Conservation (phyloP, 2,797 vertebrate species). For the Sebastes cheni region DNA sequence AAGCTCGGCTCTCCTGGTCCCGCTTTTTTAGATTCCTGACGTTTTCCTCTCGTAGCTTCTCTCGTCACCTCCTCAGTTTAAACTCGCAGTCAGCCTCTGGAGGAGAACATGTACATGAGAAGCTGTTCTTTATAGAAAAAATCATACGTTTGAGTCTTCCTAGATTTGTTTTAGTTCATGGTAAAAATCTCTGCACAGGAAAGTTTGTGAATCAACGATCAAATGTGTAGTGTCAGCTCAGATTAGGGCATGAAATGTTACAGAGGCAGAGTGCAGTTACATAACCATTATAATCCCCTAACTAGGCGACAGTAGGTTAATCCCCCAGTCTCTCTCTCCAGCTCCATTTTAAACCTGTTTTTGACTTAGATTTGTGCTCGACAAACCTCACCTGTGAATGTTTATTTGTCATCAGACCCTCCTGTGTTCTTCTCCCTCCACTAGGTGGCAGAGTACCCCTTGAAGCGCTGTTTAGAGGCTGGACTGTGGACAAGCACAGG, state of each 20-base stretch:
- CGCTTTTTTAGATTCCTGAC: background rate
- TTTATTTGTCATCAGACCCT: background rate
- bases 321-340: background rate
- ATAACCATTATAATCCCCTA: slow-evolving; percentile 43
- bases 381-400: background rate
- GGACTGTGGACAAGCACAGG: slow-evolving; percentile 83
- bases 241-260: background rate
- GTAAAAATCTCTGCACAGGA: background rate
- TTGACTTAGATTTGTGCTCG: background rate
- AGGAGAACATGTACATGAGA: background rate
- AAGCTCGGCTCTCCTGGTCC: background rate
- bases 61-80: background rate
- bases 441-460: slow-evolving; percentile 84
- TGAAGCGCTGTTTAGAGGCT: slow-evolving; percentile 84
- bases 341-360: background rate
- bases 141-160: background rate
- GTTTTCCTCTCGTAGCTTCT: background rate
- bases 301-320: slow-evolving; percentile 11
- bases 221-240: background rate
- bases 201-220: background rate
- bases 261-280: slow-evolving; percentile 6
- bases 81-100: background rate
- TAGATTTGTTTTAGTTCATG: background rate
- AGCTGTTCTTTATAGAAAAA: background rate
- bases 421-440: slow-evolving; percentile 13